Evolutionary conservation across 1,140 invertebrate species (phyloP), one percentile per base, ranked within the genome.

Genomic region (Ceratoteleas bidentatus): DNA sequence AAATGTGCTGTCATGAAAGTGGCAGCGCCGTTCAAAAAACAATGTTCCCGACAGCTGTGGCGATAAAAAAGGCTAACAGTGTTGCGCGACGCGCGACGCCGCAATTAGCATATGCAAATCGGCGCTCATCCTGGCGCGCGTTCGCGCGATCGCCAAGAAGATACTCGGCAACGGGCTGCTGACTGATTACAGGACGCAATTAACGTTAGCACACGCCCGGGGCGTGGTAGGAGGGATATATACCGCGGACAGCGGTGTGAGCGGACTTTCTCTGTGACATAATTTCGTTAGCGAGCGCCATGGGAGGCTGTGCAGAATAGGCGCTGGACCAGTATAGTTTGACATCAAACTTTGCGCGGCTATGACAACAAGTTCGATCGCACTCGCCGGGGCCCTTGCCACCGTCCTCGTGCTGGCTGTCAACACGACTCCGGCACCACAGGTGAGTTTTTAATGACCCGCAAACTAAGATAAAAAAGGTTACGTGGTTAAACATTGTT

Each of bases 191-290:
- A 62, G 65, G 64, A 77, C 61, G 77, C 72, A 84, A 85, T 78
- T 78, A 85, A 76, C 66, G 57, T 64, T 78, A 72, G 52, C 65
- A 84, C 58, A 85, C 61, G 76, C 69, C 72, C 60, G 69, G 79
- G 72, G 84, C 76, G 73, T 66, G 56, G 76, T 84, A 82, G 75
- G 54, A 80, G 82, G 80, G 82, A 60, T 64, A 84, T 66, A 84
- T 65, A 73, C 64, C 13, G 70, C 60, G 53, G 53, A 57, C 57
- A 15, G 40, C 72, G 57, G 54, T 57, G 66, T 74, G 61, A 75
- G 53, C 76, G 77, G 57, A 90, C 88, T 90, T 90, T 90, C 88
- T 88, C 88, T 88, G 86, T 90, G 89, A 90, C 89, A 89, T 90
- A 90, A 90, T 89, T 87, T 88, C 73, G 84, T 84, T 80, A 83